Base-by-base conservation (phyloP, 2,113 vertebrate genomes). In the Clarias magur region DNA sequence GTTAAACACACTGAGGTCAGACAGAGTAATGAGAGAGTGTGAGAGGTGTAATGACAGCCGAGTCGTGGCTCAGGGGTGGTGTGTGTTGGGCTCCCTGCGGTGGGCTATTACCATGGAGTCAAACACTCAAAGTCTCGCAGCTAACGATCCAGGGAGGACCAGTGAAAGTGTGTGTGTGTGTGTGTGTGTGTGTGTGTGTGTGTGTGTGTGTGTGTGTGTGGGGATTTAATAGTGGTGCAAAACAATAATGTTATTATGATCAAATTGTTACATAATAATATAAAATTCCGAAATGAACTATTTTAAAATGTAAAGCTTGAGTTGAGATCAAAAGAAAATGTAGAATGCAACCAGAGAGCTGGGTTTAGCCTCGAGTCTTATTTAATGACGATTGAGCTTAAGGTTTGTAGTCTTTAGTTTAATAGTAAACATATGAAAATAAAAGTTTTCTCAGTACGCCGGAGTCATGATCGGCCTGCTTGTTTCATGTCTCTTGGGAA, bases 31-130 rank as follows among this genome's bases (percentile, higher is more conserved):
- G 21, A 25, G 2, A 84, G 54, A n/a, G 54, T 56, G 30, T 72
- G 82, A n/a, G 60, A 65, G 23, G 65, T 48, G 82, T 59, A 84
- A 73, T 42, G 68, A 59, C 57, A 60, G 82, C 67, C 2, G 15
- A 19, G 53, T 70, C 2, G 10, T 57, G 48, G 68, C n/a, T 57
- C 65, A 57, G 30, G 25, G 83, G 70, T 62, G 23, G 56, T 4
- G 54, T 48, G 81, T 68, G 62, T 68, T 48, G 10, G 60, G 25
- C 34, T 83, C 60, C 23, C 23, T 67, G 62, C 54, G 81, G 38
- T 25, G 72, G 38, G 16, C 19, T 75, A 53, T 75, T 59, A 42
- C 21, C 10, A 63, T 82, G 80, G 59, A 63, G 80, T 82, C 80
- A 63, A 63, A 81, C 57, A 81, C 60, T 81, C 80, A 81, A 63